Evolutionary conservation across 2,888 invertebrate species (phyloP), one percentile per base, ranked within the genome.

Genomic region (Lasioglossum morio): DNA sequence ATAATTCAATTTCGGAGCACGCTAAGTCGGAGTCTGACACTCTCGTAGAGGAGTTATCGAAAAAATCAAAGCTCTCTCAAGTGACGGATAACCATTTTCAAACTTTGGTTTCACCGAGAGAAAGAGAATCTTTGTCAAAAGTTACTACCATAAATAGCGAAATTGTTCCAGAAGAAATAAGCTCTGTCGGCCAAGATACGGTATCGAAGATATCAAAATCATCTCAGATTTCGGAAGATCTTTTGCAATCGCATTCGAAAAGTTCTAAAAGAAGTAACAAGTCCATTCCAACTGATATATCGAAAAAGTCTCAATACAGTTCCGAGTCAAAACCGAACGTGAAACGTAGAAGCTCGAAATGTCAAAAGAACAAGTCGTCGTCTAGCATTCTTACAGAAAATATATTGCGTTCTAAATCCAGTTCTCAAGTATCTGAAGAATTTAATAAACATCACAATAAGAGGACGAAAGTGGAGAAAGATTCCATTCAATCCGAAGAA

Each of bases 11-110:
- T 48, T 87, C 90, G 12, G 92, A 93, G n/a, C 87, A 91, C 7
- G 75, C 90, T 0, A 94, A 93, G 76, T 92, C 94, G 0, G 94
- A 95, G 77, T 95, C 95, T 1, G 94, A 95, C 46, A 93, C 93
- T 14, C 83, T 95, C 34, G 92, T 94, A 2, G 94, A 95, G 63
- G 94, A 95, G 79, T 88, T 94, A n/a, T 92, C 94, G 10, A 94
- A 93, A 40, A 94, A 92, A 69, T 93, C 93, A 0, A 94, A 92
- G 79, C 87, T 89, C 5, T 85, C 89, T 1, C 86, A 92, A 69
- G 66, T 79, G 19, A 70, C 75, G 4, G 88, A 89, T 30, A 82
- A 80, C 57, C 79, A 86, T 43, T 79, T 82, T 46, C 86, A 85
- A 72, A 89, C 53, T 30, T 30, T 85, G 4, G 74, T 57, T 0